Evolutionary conservation across 1,140 invertebrate genomes (phyloP).

Genomic region (Trissolcus basalis): DNA sequence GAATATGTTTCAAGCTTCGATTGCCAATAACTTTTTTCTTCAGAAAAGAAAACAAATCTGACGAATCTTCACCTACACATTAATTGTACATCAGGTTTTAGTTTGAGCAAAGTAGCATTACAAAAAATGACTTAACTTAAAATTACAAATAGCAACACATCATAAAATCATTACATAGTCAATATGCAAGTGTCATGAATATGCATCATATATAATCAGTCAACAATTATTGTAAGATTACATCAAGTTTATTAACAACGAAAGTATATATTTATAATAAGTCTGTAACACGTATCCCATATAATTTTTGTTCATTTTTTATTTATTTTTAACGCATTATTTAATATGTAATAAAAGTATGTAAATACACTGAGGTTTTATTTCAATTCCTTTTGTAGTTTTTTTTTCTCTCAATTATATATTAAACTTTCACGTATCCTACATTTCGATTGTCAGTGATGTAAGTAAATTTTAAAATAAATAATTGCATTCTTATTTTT

Average conservation of each 20-base stretch:
- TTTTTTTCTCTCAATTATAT: constrained; percentile 10
- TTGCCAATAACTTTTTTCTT: too few species aligned
- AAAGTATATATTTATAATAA: constrained; percentile 26
- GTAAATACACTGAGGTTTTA: constrained; percentile 29
- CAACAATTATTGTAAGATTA: constrained; percentile 10
- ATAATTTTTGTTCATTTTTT: constrained; percentile 4
- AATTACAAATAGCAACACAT: too few species aligned
- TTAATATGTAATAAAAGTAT: constrained; percentile 30
- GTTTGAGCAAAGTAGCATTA: too few species aligned
- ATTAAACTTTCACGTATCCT: constrained; percentile 4
- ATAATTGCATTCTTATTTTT: constrained; percentile 21
- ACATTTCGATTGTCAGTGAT: constrained; percentile 23
- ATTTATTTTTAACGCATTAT: background rate
- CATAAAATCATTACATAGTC: background rate
- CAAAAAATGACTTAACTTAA: too few species aligned
- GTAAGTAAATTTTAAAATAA: constrained; percentile 38
- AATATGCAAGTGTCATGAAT: constrained; percentile 8
- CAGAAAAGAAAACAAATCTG: too few species aligned
- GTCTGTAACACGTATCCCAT: constrained; percentile 16
- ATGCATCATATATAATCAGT: constrained; percentile 3
- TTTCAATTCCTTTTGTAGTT: background rate
- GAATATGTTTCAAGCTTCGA: too few species aligned
- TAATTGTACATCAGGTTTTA: too few species aligned
- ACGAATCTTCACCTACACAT: too few species aligned
- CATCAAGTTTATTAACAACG: constrained; percentile 34